Evolutionary conservation across 2,888 invertebrate genomes (phyloP).

Genomic region (Chouioia cunea): DNA sequence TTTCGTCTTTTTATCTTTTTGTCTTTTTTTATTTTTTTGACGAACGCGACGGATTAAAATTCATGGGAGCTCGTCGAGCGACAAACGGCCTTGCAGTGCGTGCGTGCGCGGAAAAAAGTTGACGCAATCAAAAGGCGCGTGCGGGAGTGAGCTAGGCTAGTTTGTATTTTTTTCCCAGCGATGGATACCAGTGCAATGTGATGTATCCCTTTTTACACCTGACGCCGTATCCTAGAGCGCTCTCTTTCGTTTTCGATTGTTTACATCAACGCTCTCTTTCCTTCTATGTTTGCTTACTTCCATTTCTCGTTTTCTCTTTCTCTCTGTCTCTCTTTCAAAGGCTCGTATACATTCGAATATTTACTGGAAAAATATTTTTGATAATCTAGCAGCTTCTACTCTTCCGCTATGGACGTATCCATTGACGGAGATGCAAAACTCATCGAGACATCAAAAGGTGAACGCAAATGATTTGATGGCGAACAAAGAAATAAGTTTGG

Average conservation of each 20-base stretch:
- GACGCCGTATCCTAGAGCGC: background rate
- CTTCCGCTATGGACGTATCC: too few relatives aligned
- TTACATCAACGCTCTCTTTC: slow-evolving; percentile 13
- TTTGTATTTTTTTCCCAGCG: slow-evolving; percentile 17
- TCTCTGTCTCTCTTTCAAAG: too few relatives aligned
- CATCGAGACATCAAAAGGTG: too few relatives aligned
- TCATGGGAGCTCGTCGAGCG: slow-evolving; percentile 56
- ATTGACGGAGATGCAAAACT: too few relatives aligned
- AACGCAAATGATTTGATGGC: too few relatives aligned
- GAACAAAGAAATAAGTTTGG: too few relatives aligned
- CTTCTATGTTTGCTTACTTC: slow-evolving; percentile 3
- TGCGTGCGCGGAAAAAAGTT: slow-evolving; percentile 38
- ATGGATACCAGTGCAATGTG: slow-evolving; percentile 3
- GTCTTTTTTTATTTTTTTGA: slow-evolving; percentile 34
- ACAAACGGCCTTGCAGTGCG: slow-evolving; percentile 45
- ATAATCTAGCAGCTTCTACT: too few relatives aligned
- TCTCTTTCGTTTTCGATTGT: slow-evolving; percentile 6
- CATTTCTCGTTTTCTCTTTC: too few relatives aligned
- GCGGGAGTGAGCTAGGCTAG: slow-evolving; percentile 7
- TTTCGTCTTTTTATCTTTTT: slow-evolving; percentile 27
- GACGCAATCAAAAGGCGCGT: slow-evolving; percentile 30
- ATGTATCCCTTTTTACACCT: slow-evolving; percentile 27
- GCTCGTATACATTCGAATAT: too few relatives aligned
- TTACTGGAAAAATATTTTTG: too few relatives aligned
- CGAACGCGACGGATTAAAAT: slow-evolving; percentile 56